Conservation (phyloP, 2,888 invertebrate genomes). For the Oscheius onirici region DNA sequence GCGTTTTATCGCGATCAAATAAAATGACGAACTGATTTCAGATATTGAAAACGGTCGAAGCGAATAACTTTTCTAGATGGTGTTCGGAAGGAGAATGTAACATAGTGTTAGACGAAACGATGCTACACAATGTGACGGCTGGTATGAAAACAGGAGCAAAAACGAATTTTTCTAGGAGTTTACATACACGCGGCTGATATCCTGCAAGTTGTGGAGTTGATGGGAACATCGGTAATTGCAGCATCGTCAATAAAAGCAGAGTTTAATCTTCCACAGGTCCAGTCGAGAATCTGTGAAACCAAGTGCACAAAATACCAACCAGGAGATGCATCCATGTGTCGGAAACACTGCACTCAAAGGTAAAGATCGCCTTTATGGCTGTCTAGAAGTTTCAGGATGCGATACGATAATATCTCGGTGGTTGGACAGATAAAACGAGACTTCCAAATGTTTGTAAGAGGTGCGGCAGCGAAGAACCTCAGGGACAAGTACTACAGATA, state of each 20-base stretch:
- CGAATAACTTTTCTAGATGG: slow-evolving; percentile 32
- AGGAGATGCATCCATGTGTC: slow-evolving; percentile 41
- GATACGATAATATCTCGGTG: slow-evolving; percentile 42
- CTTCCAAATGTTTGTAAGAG: slow-evolving; percentile 44
- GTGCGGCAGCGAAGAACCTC: slow-evolving; percentile 42
- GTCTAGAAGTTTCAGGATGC: slow-evolving; percentile 27
- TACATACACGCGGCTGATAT: slow-evolving; percentile 47
- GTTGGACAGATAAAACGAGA: slow-evolving; percentile 45
- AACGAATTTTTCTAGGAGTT: slow-evolving; percentile 30
- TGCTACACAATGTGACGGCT: slow-evolving; percentile 32
- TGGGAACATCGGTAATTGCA: slow-evolving; percentile 42
- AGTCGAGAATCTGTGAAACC: slow-evolving; percentile 40
- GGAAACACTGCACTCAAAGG: slow-evolving; percentile 39
- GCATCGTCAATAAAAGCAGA: slow-evolving; percentile 42
- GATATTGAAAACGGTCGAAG: slow-evolving; percentile 1
- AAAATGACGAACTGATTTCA: neutral
- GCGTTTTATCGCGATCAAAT: slow-evolving; percentile 13
- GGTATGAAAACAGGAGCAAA: slow-evolving; percentile 22
- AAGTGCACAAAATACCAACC: slow-evolving; percentile 39
- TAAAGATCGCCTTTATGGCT: neutral
- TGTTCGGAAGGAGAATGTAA: slow-evolving; percentile 53
- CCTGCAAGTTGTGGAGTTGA: slow-evolving; percentile 43
- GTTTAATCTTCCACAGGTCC: slow-evolving; percentile 43
- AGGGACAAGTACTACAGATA: slow-evolving; percentile 42
- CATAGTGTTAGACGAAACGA: slow-evolving; percentile 37